phyloP scores from a whole-genome alignment of 2,888 invertebrate species.

The Acrobasis repandana region DNA sequence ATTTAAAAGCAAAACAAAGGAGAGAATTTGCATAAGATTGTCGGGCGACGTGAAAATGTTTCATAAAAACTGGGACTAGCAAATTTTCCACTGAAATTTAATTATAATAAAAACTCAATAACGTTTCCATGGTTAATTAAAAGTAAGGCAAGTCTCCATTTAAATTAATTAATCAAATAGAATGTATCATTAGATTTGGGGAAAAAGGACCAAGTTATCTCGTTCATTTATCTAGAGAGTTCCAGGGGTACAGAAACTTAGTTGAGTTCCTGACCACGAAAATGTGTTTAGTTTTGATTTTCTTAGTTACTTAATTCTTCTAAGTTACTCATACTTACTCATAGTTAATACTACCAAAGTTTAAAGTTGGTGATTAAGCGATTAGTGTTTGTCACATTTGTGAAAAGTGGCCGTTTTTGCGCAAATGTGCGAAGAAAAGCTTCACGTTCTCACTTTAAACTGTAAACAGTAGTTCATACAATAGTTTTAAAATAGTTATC shows the following conservation, averaged over 20 bases:
- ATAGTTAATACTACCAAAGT: no score
- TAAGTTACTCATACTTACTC: no score
- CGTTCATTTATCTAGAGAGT: neutral
- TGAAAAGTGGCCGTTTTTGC: no score
- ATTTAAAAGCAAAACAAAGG: constrained; percentile 21
- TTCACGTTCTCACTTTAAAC: no score
- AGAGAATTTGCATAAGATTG: constrained; percentile 20
- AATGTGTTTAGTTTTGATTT: no score
- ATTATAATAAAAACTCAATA: constrained; percentile 21
- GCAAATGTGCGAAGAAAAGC: no score
- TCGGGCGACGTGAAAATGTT: neutral
- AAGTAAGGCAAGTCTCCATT: neutral
- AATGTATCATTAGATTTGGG: constrained; percentile 1
- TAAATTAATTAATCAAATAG: constrained; percentile 5
- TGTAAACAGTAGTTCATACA: no score
- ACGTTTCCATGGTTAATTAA: constrained; percentile 30
- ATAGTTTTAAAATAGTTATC: no score
- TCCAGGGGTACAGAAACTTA: neutral
- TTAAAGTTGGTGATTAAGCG: no score
- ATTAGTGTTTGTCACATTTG: no score
- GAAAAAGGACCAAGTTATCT: neutral
- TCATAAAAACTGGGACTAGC: constrained; percentile 5
- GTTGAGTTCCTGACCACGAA: neutral
- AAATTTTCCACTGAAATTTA: constrained; percentile 14
- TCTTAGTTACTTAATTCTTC: neutral